These are phyloP conservation scores for Prosapia bicincta DNA, from an alignment of 2,888 invertebrate species.

Conservation along the genomic window DNA sequence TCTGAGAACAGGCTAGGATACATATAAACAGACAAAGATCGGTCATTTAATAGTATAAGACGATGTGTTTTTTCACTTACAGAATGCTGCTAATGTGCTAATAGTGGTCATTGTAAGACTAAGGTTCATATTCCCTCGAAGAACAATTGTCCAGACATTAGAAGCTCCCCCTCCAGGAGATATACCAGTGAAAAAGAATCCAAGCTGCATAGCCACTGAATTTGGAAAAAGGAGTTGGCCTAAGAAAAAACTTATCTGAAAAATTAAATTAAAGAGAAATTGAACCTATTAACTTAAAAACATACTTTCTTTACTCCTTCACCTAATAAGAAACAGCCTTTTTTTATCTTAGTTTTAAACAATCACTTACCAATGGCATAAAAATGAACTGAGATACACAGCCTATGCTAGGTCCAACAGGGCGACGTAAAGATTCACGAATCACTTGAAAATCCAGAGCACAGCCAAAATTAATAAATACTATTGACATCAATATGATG, in stretches of 20 bases:
- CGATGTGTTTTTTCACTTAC: too few relatives aligned
- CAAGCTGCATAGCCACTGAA: constrained; percentile 67
- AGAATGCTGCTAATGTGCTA: constrained; percentile 83
- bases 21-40: not conserved
- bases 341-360: too few relatives aligned
- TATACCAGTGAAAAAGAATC: constrained; percentile 86
- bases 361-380: constrained; percentile 73
- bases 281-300: too few relatives aligned
- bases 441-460: constrained; percentile 75
- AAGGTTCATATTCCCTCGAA: constrained; percentile 89
- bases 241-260: constrained; percentile 67
- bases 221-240: constrained; percentile 69
- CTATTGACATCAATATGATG: constrained; percentile 67
- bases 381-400: constrained; percentile 73
- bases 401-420: constrained; percentile 75
- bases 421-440: constrained; percentile 60
- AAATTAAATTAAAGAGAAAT: constrained; percentile 31
- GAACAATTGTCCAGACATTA: constrained; percentile 91
- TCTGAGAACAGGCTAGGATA: too few relatives aligned
- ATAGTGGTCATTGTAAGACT: constrained; percentile 94
- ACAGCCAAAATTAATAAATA: constrained; percentile 90
- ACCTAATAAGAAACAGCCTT: too few relatives aligned
- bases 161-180: constrained; percentile 94
- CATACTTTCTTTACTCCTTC: too few relatives aligned
- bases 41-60: not conserved